phyloP scores from a whole-genome alignment of 2,113 vertebrate genomes.

The Datnioides undecimradiatus region DNA sequence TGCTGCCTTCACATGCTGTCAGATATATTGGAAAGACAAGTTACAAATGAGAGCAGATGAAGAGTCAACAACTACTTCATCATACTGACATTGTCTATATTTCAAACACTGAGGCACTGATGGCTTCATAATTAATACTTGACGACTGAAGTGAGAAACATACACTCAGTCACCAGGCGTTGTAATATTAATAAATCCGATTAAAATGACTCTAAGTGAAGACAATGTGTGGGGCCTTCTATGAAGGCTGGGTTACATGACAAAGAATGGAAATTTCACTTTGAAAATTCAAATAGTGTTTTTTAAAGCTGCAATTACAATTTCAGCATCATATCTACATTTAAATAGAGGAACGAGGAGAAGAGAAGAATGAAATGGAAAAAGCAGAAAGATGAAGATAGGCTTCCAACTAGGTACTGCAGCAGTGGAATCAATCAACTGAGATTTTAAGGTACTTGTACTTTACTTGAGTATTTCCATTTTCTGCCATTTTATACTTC shows the following conservation, averaged over 20 bases:
- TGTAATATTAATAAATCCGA: background rate
- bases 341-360: background rate
- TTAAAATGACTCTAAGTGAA: background rate
- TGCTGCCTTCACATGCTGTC: background rate
- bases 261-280: background rate
- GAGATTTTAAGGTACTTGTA: background rate
- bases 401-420: background rate
- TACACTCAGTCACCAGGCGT: background rate
- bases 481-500: background rate
- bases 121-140: constrained; percentile 13
- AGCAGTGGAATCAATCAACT: background rate
- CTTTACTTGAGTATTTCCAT: background rate
- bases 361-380: background rate
- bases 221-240: constrained; percentile 8
- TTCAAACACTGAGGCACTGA: constrained; percentile 7
- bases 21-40: constrained; percentile 11
- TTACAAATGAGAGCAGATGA: background rate
- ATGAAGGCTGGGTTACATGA: background rate
- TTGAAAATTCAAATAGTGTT: background rate
- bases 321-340: background rate
- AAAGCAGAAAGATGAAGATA: background rate
- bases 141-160: background rate
- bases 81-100: background rate
- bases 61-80: constrained; percentile 9
- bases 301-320: background rate